These are phyloP conservation scores for Drosophila merina DNA, from an alignment of 2,888 invertebrate genomes.

Conservation along the genomic window DNA sequence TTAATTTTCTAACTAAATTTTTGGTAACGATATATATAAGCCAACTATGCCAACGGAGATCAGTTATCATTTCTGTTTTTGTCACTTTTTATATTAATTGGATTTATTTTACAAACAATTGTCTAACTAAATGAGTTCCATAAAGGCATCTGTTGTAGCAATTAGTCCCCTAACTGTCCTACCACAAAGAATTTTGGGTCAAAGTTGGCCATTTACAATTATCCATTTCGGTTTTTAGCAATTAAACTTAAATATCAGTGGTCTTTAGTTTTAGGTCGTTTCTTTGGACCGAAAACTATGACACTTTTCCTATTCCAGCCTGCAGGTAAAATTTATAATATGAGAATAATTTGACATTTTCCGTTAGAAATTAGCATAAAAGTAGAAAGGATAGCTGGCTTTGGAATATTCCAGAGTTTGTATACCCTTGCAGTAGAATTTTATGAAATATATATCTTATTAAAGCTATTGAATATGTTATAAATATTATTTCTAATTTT, in stretches of 20 bases:
- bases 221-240: background rate
- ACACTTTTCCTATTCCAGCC: background rate
- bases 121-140: background rate
- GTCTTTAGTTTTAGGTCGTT: background rate
- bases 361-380: background rate
- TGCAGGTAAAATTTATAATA: background rate
- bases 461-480: background rate
- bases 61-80: background rate
- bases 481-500: background rate
- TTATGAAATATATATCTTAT: background rate
- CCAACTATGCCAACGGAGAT: constrained; percentile 18
- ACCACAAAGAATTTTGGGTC: constrained; percentile 16
- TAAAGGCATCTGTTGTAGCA: background rate
- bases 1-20: constrained; percentile 16
- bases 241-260: background rate
- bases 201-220: too few relatives aligned
- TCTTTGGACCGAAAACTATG: background rate
- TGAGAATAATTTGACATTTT: background rate
- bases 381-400: background rate
- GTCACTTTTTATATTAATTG: background rate
- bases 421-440: background rate
- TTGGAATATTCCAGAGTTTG: background rate
- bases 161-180: constrained; percentile 7
- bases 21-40: background rate
- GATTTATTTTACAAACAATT: background rate